A percentile compares a stretch with the other conserved stretches of the same genome.
These are phyloP conservation scores for Cerceris rybyensis DNA, from an alignment of 2,888 invertebrate genomes.

Conservation along the genomic window DNA sequence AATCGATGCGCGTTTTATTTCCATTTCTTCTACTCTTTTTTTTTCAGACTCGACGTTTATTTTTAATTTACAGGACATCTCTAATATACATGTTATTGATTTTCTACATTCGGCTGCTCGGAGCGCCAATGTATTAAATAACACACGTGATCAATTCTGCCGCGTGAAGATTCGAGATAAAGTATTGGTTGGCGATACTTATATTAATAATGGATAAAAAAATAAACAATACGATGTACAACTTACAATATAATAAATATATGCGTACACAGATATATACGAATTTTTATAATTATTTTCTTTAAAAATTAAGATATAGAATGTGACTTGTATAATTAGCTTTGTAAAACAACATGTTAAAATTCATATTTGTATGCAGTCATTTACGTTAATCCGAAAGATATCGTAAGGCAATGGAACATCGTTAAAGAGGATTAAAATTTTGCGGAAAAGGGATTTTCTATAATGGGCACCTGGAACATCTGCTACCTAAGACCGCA, in stretches of 20 bases:
- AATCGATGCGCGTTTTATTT: slow-evolving; percentile 26
- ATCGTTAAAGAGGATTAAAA: background rate
- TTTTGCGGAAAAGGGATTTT: background rate
- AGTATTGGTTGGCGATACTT: slow-evolving; percentile 24
- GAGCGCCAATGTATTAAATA: background rate
- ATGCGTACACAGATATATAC: slow-evolving; percentile 1
- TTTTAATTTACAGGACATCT: slow-evolving; percentile 21
- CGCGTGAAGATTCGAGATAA: slow-evolving; percentile 12
- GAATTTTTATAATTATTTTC: slow-evolving; percentile 3
- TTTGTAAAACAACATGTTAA: too few species aligned
- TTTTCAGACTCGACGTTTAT: background rate
- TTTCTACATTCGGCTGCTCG: slow-evolving; percentile 13
- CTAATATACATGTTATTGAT: slow-evolving; percentile 29
- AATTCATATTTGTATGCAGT: too few species aligned
- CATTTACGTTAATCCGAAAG: too few species aligned
- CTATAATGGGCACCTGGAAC: background rate
- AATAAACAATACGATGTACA: background rate
- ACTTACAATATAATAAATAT: background rate
- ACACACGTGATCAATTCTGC: background rate
- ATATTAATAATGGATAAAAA: background rate
- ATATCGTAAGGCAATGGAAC: too few species aligned
- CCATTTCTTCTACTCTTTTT: background rate
- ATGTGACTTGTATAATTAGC: background rate
- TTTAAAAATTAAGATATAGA: background rate
- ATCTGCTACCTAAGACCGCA: background rate